These are phyloP conservation scores for Cerastis leucographa DNA, from an alignment of 2,888 invertebrate genomes.

Conservation along the genomic window DNA sequence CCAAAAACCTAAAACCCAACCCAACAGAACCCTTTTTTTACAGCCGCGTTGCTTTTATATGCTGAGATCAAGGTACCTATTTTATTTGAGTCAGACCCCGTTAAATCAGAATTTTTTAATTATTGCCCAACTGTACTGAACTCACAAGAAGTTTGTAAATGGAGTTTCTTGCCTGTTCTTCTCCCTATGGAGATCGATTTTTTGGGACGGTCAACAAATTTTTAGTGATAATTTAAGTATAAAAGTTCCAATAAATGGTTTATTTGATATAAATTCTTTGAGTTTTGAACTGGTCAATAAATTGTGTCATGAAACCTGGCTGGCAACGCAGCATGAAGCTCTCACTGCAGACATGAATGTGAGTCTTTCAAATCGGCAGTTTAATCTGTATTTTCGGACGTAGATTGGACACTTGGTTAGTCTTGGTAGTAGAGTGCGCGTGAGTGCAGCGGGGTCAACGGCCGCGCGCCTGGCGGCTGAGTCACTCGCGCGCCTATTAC, in stretches of 20 bases:
- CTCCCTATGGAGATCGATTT: neutral
- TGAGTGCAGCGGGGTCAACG: slow-evolving; percentile 70
- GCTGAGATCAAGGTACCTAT: neutral
- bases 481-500: slow-evolving; percentile 69
- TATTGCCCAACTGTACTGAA: neutral
- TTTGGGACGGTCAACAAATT: neutral
- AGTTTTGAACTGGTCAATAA: neutral
- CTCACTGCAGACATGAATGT: neutral
- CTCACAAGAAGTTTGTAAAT: neutral
- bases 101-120: neutral
- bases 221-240: neutral
- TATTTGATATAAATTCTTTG: neutral
- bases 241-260: neutral
- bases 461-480: slow-evolving; percentile 68
- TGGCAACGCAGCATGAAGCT: neutral
- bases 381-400: slow-evolving; percentile 45
- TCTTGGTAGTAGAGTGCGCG: slow-evolving; percentile 58
- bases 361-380: neutral
- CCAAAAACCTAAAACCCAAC: no score
- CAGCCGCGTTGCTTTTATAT: neutral
- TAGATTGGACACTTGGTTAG: slow-evolving; percentile 68
- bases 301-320: neutral
- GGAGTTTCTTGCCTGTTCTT: neutral
- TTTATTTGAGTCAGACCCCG: neutral
- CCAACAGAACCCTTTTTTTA: no score